phyloP scores from a whole-genome alignment of 2,888 invertebrate genomes.

The Lordiphosa fenestrarum region DNA sequence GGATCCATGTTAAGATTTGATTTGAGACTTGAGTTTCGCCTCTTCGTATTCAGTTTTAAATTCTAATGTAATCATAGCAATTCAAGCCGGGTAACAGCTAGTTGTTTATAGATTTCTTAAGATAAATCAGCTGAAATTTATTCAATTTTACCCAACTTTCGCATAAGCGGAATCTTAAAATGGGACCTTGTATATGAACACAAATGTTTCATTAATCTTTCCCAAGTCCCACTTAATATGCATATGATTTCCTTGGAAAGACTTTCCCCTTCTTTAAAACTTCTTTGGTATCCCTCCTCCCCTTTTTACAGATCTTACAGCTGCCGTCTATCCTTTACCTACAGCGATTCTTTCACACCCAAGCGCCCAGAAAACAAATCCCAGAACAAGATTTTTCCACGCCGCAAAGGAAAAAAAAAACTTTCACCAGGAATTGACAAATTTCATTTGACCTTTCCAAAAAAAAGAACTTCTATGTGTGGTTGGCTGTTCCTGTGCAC shows the following conservation, averaged over 20 bases:
- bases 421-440: slow-evolving; percentile 65
- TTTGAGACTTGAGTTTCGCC: too few relatives aligned
- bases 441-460: slow-evolving; percentile 39
- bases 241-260: slow-evolving; percentile 6
- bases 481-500: slow-evolving; percentile 36
- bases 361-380: slow-evolving; percentile 9
- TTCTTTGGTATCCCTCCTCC: not conserved
- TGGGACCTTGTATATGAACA: too few relatives aligned
- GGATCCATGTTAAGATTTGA: too few relatives aligned
- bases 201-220: not conserved
- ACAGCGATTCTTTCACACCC: slow-evolving; percentile 45
- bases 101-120: too few relatives aligned
- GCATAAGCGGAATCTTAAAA: too few relatives aligned
- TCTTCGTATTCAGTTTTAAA: too few relatives aligned
- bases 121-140: too few relatives aligned
- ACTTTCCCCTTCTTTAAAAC: not conserved
- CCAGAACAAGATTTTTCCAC: slow-evolving; percentile 20
- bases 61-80: too few relatives aligned
- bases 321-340: slow-evolving; percentile 41
- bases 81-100: too few relatives aligned
- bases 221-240: slow-evolving; percentile 1
- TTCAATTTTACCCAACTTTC: too few relatives aligned
- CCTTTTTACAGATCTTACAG: slow-evolving; percentile 21
- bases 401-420: slow-evolving; percentile 43
- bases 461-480: slow-evolving; percentile 38